Conservation (phyloP, 2,888 invertebrate genomes). For the Nephrocerus scutellatus region DNA sequence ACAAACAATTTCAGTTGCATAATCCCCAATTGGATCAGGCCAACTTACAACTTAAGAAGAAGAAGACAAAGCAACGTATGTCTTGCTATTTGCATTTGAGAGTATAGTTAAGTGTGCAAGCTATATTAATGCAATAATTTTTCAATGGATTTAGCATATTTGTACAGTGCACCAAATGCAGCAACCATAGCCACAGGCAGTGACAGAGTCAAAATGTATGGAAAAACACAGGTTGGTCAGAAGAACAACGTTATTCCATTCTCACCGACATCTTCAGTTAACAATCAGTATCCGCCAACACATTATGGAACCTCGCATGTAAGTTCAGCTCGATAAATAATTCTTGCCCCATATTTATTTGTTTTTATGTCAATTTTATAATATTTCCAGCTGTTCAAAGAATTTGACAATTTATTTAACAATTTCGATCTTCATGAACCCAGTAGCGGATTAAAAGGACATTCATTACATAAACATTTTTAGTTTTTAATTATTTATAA, state of each 20-base stretch:
- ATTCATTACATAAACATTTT: no score
- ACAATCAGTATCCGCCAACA: slow-evolving; percentile 17
- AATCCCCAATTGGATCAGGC: slow-evolving; percentile 40
- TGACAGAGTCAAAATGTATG: no score
- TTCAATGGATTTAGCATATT: background rate
- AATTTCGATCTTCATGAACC: slow-evolving; percentile 35
- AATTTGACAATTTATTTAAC: slow-evolving; percentile 41
- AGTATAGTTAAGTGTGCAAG: no score
- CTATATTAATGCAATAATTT: background rate
- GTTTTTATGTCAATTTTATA: slow-evolving; percentile 15
- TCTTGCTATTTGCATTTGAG: background rate
- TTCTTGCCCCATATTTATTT: slow-evolving; percentile 6
- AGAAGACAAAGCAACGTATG: background rate
- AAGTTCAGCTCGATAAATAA: slow-evolving; percentile 5
- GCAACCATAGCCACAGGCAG: background rate
- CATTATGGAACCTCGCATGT: slow-evolving; percentile 21
- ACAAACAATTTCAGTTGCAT: slow-evolving; percentile 37
- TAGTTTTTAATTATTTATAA: no score
- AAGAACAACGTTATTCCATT: no score
- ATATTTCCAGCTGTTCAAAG: slow-evolving; percentile 38
- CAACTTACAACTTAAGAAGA: slow-evolving; percentile 37
- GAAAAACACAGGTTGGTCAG: no score
- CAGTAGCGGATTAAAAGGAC: slow-evolving; percentile 19
- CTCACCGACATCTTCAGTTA: no score
- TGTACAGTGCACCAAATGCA: background rate